Evolutionary conservation across 2,888 invertebrate genomes (phyloP).

Genomic region (Carabus problematicus): DNA sequence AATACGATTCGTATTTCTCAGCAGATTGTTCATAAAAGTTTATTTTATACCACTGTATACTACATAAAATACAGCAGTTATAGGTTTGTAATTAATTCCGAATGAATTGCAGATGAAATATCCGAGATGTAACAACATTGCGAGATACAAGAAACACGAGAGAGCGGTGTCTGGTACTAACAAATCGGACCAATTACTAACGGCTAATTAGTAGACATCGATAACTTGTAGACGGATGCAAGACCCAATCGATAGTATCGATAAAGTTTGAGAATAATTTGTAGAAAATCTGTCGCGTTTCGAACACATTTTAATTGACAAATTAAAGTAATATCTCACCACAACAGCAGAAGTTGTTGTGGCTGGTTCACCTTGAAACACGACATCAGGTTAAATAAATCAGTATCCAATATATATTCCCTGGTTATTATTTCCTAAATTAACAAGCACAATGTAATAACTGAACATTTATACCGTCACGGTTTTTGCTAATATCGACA

Average conservation of each 20-base stretch:
- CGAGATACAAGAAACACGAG: too few relatives aligned
- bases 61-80: too few relatives aligned
- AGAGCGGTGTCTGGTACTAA: neutral
- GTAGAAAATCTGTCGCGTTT: constrained; percentile 33
- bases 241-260: constrained; percentile 22
- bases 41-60: too few relatives aligned
- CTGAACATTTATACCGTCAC: too few relatives aligned
- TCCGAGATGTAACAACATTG: too few relatives aligned
- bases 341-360: neutral
- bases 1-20: too few relatives aligned
- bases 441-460: too few relatives aligned
- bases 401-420: neutral
- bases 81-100: too few relatives aligned
- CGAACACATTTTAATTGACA: constrained; percentile 22
- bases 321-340: constrained; percentile 37
- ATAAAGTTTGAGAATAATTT: constrained; percentile 32
- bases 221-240: constrained; percentile 21
- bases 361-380: constrained; percentile 30
- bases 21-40: too few relatives aligned
- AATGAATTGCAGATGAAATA: too few relatives aligned
- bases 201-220: constrained; percentile 31
- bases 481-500: too few relatives aligned
- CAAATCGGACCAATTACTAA: constrained; percentile 34
- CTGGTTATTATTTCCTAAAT: too few relatives aligned
- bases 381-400: neutral